phyloP scores from a whole-genome alignment of 2,113 vertebrate genomes.

The Carettochelys insculpta region DNA sequence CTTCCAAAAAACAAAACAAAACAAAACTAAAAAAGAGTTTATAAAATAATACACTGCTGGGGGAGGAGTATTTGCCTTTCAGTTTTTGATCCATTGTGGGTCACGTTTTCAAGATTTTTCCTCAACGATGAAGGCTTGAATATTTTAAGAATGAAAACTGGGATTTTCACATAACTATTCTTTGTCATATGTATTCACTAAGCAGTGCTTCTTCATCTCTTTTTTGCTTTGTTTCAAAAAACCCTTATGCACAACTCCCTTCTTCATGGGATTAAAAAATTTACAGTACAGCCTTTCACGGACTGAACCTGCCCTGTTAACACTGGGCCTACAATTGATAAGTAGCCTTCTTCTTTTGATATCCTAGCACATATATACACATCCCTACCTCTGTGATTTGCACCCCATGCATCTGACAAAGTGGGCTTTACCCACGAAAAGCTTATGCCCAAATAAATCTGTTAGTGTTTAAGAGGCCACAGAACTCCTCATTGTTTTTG shows the following conservation, averaged over 20 bases:
- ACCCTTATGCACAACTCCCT: not conserved
- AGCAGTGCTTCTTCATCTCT: not conserved
- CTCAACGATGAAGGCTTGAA: not conserved
- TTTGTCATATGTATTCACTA: not conserved
- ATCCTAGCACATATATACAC: too few relatives aligned
- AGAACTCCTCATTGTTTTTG: too few relatives aligned
- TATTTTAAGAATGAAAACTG: not conserved
- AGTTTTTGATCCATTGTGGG: not conserved
- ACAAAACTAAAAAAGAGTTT: not conserved
- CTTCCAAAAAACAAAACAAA: too few relatives aligned
- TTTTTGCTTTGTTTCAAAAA: not conserved
- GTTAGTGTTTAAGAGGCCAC: too few relatives aligned
- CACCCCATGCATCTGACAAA: too few relatives aligned
- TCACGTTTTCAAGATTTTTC: not conserved
- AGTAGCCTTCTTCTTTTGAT: too few relatives aligned
- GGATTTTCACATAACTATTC: not conserved
- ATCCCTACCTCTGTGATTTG: too few relatives aligned
- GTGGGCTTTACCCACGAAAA: too few relatives aligned
- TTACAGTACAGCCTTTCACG: constrained; percentile 14
- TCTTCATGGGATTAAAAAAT: not conserved
- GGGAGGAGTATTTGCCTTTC: not conserved
- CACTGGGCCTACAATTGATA: too few relatives aligned
- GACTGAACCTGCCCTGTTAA: too few relatives aligned
- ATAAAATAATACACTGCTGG: not conserved
- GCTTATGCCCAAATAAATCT: too few relatives aligned